Evolutionary conservation across 2,113 vertebrate species (phyloP).

Genomic region (Willisornis vidua): DNA sequence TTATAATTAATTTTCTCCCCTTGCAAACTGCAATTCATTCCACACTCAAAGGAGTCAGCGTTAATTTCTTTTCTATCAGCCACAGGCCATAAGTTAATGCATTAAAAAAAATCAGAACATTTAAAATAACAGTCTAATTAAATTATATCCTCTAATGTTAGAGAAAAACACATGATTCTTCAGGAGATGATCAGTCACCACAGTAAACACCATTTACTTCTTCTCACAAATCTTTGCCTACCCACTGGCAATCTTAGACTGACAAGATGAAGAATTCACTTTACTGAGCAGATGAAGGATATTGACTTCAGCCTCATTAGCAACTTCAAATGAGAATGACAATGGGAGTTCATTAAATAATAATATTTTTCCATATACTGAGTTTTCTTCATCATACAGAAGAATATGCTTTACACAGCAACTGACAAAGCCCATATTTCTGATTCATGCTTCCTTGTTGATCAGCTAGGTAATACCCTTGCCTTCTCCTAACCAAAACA

Average conservation of each 20-base stretch:
- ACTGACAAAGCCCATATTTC: not conserved
- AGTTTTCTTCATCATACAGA: not conserved
- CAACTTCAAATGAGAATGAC: constrained; percentile 59
- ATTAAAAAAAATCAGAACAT: constrained; percentile 68
- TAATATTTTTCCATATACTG: constrained; percentile 42
- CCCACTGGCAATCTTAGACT: constrained; percentile 49
- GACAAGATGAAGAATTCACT: constrained; percentile 62
- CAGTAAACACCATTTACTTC: constrained; percentile 60
- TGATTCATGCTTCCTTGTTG: not conserved
- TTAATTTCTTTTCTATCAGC: constrained; percentile 74
- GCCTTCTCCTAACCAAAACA: not conserved
- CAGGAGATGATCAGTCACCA: constrained; percentile 58
- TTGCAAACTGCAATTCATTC: constrained; percentile 70
- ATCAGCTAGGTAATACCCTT: not conserved
- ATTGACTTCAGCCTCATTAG: constrained; percentile 64
- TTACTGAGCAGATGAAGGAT: constrained; percentile 38
- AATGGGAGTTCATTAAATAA: constrained; percentile 59
- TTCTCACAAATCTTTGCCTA: constrained; percentile 52
- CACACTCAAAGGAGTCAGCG: constrained; percentile 56
- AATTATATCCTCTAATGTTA: constrained; percentile 74
- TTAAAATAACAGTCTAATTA: constrained; percentile 76
- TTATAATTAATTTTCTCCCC: constrained; percentile 73
- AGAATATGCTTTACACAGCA: not conserved
- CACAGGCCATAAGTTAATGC: constrained; percentile 71
- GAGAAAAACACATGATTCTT: constrained; percentile 67